phyloP scores from a whole-genome alignment of 2,797 vertebrate genomes.

The Sebastes elongatus region DNA sequence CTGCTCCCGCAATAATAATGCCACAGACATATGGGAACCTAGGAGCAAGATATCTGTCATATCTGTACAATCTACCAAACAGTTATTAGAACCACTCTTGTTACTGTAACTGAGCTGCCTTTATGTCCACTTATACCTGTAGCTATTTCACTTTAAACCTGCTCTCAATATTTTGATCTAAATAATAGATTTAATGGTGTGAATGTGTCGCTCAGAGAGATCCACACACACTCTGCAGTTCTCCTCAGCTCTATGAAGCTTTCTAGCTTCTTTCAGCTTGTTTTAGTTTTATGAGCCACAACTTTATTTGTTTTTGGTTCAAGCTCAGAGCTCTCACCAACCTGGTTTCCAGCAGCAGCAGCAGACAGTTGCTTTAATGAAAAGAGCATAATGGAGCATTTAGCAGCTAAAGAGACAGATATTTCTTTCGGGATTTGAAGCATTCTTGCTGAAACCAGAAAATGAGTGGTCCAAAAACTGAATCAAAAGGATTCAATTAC shows the following conservation, averaged over 20 bases:
- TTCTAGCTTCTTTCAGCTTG: neutral
- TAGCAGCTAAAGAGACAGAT: no score
- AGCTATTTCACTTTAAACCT: neutral
- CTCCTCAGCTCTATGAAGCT: neutral
- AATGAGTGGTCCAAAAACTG: no score
- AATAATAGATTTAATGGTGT: no score
- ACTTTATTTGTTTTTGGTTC: neutral
- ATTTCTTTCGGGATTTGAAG: no score
- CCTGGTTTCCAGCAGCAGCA: neutral
- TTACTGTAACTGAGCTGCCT: neutral
- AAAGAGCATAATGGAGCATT: neutral
- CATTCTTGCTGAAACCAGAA: neutral
- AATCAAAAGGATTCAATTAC: neutral
- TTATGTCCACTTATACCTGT: neutral
- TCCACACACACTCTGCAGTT: no score
- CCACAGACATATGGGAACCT: neutral
- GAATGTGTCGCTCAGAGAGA: no score
- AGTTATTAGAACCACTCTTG: neutral
- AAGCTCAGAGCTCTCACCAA: neutral
- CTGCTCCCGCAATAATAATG: constrained; percentile 14
- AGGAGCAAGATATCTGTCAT: neutral
- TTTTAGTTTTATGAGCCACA: neutral
- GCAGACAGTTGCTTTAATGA: neutral
- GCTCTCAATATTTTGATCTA: no score
- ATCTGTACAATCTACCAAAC: neutral